Percentiles rank a stretch among this genome's conserved stretches.
phyloP scores from a whole-genome alignment of 2,797 vertebrate genomes.

The Tragopan temminckii region DNA sequence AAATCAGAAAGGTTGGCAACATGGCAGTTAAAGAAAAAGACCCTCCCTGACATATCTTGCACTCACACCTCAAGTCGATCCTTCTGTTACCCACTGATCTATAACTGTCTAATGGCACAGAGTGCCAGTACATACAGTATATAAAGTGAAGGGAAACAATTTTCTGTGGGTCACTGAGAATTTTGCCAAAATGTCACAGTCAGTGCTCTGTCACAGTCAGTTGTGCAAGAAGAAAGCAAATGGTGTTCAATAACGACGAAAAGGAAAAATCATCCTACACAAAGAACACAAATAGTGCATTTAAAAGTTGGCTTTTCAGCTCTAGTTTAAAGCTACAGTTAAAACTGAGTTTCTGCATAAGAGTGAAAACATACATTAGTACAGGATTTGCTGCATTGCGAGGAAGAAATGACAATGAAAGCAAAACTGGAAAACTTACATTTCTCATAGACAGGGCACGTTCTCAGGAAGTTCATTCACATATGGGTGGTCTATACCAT shows the following conservation, averaged over 20 bases:
- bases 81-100: background rate
- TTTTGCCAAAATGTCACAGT: slow-evolving; percentile 32
- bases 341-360: background rate
- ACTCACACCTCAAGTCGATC: background rate
- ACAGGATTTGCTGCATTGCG: background rate
- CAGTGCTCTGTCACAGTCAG: background rate
- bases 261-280: background rate
- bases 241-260: background rate
- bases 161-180: background rate
- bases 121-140: background rate
- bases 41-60: background rate
- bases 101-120: background rate
- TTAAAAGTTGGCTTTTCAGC: slow-evolving; percentile 18
- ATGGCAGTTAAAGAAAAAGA: background rate
- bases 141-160: slow-evolving; percentile 1
- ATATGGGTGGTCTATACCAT: background rate
- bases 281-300: background rate
- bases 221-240: slow-evolving; percentile 6
- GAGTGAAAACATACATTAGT: rapidly evolving
- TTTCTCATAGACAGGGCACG: background rate
- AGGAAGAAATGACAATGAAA: background rate
- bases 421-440: rapidly evolving
- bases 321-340: slow-evolving; percentile 10
- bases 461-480: background rate
- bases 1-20: background rate